Conservation (phyloP, 1,140 invertebrate genomes). For the Drosophila pruinosa region DNA sequence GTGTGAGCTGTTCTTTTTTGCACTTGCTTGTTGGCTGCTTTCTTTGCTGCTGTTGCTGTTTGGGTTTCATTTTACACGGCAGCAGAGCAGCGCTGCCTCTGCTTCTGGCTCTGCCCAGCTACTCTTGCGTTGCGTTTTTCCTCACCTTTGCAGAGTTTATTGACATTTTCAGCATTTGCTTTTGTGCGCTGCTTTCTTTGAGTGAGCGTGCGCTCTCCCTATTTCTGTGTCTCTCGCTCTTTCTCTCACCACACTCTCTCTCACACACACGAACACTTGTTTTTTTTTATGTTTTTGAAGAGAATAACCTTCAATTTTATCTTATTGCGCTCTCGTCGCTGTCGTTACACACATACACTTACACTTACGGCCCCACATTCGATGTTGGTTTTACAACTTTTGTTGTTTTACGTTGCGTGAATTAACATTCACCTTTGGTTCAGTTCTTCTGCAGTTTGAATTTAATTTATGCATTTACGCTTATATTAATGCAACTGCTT, state of each 20-base stretch:
- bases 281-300: conserved; percentile 65
- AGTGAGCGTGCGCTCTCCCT: conserved; percentile 58
- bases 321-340: conserved; percentile 62
- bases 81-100: conserved; percentile 22
- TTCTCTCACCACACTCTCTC: conserved; percentile 16
- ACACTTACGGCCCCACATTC: conserved; percentile 22
- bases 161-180: conserved; percentile 79
- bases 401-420: conserved; percentile 36
- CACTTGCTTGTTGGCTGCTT: conserved; percentile 64
- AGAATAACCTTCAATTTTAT: conserved; percentile 81
- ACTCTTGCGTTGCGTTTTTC: conserved; percentile 76
- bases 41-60: conserved; percentile 64
- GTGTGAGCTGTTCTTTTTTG: conserved; percentile 51
- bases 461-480: conserved; percentile 36
- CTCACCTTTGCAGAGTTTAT: conserved; percentile 81
- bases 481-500: conserved; percentile 31
- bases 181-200: conserved; percentile 75
- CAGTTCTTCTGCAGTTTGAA: conserved; percentile 31
- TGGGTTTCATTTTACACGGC: conserved; percentile 67
- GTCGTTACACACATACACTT: conserved; percentile 24
- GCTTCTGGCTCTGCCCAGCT: conserved; percentile 24
- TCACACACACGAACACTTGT: conserved; percentile 57
- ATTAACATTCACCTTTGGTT: conserved; percentile 48
- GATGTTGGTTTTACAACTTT: conserved; percentile 28
- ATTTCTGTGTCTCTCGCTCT: conserved; percentile 26